Base-by-base conservation (phyloP, 2,797 vertebrate species). In the Channallabes apus region DNA sequence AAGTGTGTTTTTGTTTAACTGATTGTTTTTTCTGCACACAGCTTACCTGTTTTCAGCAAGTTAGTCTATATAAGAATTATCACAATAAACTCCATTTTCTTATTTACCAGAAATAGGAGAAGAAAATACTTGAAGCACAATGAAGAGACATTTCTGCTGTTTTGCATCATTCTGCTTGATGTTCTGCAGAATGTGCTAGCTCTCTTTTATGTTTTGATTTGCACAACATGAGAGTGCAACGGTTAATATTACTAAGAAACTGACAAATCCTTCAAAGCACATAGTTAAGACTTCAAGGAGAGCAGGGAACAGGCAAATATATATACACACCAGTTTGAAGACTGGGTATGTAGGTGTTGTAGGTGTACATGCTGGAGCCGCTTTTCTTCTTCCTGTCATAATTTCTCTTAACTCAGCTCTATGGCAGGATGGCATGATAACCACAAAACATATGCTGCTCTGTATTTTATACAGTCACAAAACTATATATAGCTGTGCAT, bases 401-500 rank as follows among this genome's bases (percentile, higher is more conserved):
- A 86, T 80, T 86, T 62, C 41, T 75, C 71, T 77, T 15, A 68
- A 67, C 64, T 78, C 58, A 87, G 51, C 69, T 81, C 75, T n/a
- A 82, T 58, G 62, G 77, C 85, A 88, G 83, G 83, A 88, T 88
- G 79, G 65, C 67, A 77, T 65, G 56, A 46, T 56, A 86, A 85
- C 87, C 89, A 80, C 88, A 85, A 58, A 54, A 62, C 76, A 67
- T 71, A 72, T n/a, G 17, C 65, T 38, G 18, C 41, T 82, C 72
- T 83, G 51, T 68, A 82, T 87, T 86, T 84, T 67, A 84, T 85
- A 75, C 35, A 88, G 41, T 80, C 73, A 72, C 84, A 65, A 41
- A 27, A 83, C 86, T 91, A 90, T 88, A 85, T 87, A 86, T 90
- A 89, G 87, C 84, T 56, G 17, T 65, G 32, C 51, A 61, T 41